Conservation (phyloP, 2,797 vertebrate genomes). For the Scarus forsteni region DNA sequence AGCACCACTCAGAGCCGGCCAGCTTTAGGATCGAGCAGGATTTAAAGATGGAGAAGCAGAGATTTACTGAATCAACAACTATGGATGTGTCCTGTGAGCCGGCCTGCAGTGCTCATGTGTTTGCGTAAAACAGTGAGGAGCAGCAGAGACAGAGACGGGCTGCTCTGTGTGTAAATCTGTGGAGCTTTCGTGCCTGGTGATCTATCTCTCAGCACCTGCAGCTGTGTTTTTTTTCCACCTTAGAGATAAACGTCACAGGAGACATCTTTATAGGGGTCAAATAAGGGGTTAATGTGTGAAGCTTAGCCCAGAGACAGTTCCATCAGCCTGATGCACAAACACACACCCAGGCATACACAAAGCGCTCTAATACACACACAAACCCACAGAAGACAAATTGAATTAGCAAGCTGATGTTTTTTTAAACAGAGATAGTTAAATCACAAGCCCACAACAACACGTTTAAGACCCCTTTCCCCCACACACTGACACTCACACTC, state of each 20-base stretch:
- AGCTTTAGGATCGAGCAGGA: conserved; percentile 39
- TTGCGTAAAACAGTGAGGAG: conserved; percentile 25
- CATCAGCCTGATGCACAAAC: conserved; percentile 40
- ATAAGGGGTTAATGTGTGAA: conserved; percentile 79
- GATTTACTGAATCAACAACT: conserved; percentile 49
- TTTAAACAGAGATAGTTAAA: conserved; percentile 61
- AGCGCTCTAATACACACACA: conserved; percentile 11
- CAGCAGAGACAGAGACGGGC: conserved; percentile 14
- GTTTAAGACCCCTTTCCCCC: conserved; percentile 57
- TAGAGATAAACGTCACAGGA: conserved; percentile 76
- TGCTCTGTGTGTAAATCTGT: conserved; percentile 55
- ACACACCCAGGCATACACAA: conserved; percentile 16
- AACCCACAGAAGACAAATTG: conserved; percentile 56
- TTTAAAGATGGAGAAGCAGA: conserved; percentile 43
- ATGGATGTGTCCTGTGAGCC: conserved; percentile 20
- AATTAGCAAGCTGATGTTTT: conserved; percentile 53
- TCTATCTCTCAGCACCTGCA: conserved; percentile 57
- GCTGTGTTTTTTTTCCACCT: conserved; percentile 72
- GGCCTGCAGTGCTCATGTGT: conserved; percentile 14
- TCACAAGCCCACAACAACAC: conserved; percentile 60
- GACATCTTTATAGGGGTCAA: conserved; percentile 81
- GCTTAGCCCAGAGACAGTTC: conserved; percentile 53
- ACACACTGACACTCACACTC: conserved; percentile 60
- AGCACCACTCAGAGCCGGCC: conserved; percentile 20
- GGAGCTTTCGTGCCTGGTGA: conserved; percentile 50